Conservation (phyloP, 2,797 vertebrate genomes). For the Limnodromus scolopaceus region DNA sequence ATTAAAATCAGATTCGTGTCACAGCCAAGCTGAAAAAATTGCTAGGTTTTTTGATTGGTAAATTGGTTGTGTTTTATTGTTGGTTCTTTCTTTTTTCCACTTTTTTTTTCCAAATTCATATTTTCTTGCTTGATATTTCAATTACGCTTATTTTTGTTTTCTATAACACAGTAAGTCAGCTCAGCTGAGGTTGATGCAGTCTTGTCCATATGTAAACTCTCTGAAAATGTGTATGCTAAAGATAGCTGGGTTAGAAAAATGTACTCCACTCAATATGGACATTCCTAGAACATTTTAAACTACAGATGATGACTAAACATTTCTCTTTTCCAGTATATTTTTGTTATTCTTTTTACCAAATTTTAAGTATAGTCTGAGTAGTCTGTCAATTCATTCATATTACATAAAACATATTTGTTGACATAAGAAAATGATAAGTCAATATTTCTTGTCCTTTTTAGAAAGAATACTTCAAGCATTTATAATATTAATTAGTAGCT, state of each 20-base stretch:
- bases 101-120: not conserved
- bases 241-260: not conserved
- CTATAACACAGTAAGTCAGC: not conserved
- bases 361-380: not conserved
- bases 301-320: not conserved
- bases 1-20: not conserved
- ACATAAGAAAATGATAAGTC: not conserved
- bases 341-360: not conserved
- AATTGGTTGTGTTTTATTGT: not conserved
- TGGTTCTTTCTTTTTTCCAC: not conserved
- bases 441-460: not conserved
- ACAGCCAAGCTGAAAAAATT: not conserved
- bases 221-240: not conserved
- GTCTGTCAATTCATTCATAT: not conserved
- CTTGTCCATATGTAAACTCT: not conserved
- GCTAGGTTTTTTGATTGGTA: accelerated
- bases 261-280: not conserved
- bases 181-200: not conserved
- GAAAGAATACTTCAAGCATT: not conserved
- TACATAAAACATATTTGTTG: not conserved
- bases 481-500: not conserved
- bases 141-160: not conserved
- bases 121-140: not conserved
- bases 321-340: not conserved
- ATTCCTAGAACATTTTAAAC: not conserved